A percentile compares a stretch with the other conserved stretches of the same genome.
Conservation (phyloP, 2,888 invertebrate genomes). For the Imbricaverruca yamaguchii region DNA sequence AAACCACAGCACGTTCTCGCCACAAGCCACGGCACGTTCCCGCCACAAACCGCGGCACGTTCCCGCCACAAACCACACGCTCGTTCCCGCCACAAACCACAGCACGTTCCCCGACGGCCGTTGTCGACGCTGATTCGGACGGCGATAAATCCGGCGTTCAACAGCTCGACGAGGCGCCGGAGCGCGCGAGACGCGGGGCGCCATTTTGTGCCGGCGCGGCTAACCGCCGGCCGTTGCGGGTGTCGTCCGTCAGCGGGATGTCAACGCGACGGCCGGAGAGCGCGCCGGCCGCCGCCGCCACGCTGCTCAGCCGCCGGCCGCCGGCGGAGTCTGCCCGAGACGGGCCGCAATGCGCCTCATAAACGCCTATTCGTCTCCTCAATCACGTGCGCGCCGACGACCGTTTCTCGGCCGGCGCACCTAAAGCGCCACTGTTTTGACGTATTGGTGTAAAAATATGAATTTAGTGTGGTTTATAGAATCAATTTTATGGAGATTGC, state of each 20-base stretch:
- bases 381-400: neutral
- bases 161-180: no score
- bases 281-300: neutral
- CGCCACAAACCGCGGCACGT: no score
- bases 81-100: no score
- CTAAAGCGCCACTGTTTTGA: conserved; percentile 17
- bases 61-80: no score
- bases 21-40: no score
- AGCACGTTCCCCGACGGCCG: no score
- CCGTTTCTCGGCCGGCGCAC: neutral
- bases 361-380: conserved; percentile 17
- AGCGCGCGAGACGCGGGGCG: no score
- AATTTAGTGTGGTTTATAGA: conserved; percentile 23
- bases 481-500: conserved; percentile 24
- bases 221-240: no score
- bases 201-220: no score
- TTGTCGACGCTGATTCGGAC: no score
- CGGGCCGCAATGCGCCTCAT: neutral
- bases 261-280: neutral
- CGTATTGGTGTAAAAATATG: conserved; percentile 23
- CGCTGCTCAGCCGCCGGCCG: neutral
- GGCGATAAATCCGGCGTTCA: no score
- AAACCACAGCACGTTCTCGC: no score
- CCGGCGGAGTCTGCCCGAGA: neutral
- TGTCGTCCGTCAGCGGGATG: neutral